Conservation (phyloP, 2,888 invertebrate species). For the Oasisia sp. region DNA sequence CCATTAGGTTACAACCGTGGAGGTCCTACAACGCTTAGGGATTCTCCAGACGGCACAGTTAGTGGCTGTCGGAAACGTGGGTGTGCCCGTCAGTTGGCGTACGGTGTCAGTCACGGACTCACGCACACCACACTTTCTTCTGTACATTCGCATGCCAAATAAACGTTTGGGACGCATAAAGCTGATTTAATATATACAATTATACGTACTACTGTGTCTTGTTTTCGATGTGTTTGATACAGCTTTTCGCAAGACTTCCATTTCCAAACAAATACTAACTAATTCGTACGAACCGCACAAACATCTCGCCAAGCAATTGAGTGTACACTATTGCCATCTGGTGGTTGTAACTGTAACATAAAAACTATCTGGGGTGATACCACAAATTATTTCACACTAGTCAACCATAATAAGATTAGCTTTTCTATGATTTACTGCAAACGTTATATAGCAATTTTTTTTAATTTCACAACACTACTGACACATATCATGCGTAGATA, state of each 20-base stretch:
- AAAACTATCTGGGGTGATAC: not conserved
- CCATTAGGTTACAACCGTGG: too few species aligned
- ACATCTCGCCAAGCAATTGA: not conserved
- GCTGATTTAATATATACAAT: not conserved
- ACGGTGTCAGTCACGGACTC: not conserved
- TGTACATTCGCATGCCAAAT: not conserved
- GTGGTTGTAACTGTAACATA: not conserved
- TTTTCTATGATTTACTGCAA: too few species aligned
- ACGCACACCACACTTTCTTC: not conserved
- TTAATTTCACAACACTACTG: too few species aligned
- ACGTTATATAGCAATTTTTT: too few species aligned
- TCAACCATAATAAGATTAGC: too few species aligned
- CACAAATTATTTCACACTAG: too few species aligned
- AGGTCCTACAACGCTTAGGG: too few species aligned
- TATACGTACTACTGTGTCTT: constrained; percentile 3
- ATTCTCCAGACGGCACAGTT: too few species aligned
- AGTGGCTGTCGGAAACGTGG: not conserved
- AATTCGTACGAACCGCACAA: not conserved
- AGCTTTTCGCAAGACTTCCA: constrained; percentile 5
- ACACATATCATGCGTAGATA: too few species aligned
- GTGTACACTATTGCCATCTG: not conserved
- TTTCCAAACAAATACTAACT: not conserved
- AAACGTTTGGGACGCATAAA: not conserved
- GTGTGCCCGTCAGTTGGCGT: not conserved
- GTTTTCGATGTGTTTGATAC: constrained; percentile 12